phyloP scores from a whole-genome alignment of 2,888 invertebrate species.

The Callyntrura guangdongensis region DNA sequence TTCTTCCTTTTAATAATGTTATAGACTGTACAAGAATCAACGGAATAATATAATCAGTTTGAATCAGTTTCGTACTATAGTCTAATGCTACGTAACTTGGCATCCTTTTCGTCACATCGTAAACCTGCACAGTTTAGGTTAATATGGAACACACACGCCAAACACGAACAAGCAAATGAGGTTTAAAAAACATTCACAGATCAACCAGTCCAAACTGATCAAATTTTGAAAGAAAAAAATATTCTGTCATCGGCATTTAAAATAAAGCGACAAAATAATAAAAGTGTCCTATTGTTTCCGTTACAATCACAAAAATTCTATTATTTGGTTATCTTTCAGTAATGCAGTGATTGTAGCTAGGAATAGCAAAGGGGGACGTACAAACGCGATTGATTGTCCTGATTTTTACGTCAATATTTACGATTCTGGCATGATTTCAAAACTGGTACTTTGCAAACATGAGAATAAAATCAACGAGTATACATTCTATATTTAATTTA shows the following conservation, averaged over 20 bases:
- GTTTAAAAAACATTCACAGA: background rate
- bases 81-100: background rate
- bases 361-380: background rate
- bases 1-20: slow-evolving; percentile 66
- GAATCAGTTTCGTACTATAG: slow-evolving; percentile 3
- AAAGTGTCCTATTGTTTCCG: slow-evolving; percentile 3
- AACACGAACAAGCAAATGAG: too few species aligned
- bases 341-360: too few species aligned
- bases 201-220: background rate
- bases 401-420: slow-evolving; percentile 46
- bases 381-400: background rate
- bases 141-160: too few species aligned
- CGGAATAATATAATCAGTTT: slow-evolving; percentile 26
- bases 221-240: background rate
- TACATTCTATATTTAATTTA: slow-evolving; percentile 6
- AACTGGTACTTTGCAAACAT: slow-evolving; percentile 16
- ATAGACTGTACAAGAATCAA: slow-evolving; percentile 58
- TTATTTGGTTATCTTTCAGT: too few species aligned
- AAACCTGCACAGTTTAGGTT: too few species aligned
- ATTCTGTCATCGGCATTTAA: slow-evolving; percentile 1
- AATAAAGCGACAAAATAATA: slow-evolving; percentile 31
- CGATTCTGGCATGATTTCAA: slow-evolving; percentile 69
- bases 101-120: background rate
- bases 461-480: slow-evolving; percentile 35
- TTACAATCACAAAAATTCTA: background rate